These are phyloP conservation scores for Podocnemis expansa DNA, from an alignment of 2,113 vertebrate species.

Conservation along the genomic window DNA sequence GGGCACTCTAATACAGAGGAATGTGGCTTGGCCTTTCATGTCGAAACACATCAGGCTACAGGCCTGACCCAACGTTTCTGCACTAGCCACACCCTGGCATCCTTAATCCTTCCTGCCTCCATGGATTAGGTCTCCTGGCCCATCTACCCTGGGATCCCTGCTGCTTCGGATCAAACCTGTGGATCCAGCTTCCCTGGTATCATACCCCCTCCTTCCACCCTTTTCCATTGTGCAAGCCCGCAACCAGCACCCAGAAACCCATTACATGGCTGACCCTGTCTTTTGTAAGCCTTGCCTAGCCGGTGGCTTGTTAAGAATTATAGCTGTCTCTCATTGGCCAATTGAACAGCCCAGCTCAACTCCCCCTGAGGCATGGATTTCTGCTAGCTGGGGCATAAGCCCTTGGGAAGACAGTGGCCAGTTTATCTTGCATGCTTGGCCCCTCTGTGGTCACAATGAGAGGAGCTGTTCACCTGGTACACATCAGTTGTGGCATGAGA, in stretches of 20 bases:
- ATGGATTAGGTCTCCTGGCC: no score
- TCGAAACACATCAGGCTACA: neutral
- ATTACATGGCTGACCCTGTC: neutral
- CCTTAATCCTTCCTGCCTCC: neutral
- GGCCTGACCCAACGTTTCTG: neutral
- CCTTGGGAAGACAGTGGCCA: neutral
- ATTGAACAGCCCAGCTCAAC: neutral
- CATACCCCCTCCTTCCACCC: neutral
- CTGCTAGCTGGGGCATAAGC: neutral
- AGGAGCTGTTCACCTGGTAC: neutral
- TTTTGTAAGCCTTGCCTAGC: neutral
- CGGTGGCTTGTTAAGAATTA: neutral
- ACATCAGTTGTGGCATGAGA: neutral
- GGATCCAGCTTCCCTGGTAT: no score
- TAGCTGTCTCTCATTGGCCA: neutral
- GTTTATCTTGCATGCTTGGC: neutral
- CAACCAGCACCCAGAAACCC: neutral
- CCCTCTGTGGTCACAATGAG: fast-evolving
- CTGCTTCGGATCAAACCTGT: no score
- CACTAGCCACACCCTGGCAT: neutral
- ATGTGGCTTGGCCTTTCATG: neutral
- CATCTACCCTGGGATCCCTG: no score
- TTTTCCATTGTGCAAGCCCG: neutral
- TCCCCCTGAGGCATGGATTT: neutral
- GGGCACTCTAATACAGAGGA: neutral